phyloP scores from a whole-genome alignment of 1,140 invertebrate genomes.

The Ephestia elutella region DNA sequence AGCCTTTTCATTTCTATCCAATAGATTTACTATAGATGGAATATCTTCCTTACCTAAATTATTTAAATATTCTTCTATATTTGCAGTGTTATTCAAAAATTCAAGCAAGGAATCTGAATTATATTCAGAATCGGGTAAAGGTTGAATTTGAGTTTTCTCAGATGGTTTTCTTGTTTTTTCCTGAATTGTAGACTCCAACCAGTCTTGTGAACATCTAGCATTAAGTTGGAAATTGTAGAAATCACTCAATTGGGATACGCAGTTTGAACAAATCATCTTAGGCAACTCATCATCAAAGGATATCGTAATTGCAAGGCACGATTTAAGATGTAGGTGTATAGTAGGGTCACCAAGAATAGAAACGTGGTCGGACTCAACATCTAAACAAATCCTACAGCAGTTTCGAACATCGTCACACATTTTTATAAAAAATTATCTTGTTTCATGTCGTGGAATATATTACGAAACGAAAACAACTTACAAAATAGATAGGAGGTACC shows the following conservation, averaged over 20 bases:
- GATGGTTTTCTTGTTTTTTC: constrained; percentile 42
- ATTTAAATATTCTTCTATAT: constrained; percentile 66
- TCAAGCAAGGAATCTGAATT: constrained; percentile 66
- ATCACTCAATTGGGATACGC: constrained; percentile 49
- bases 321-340: constrained; percentile 55
- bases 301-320: constrained; percentile 49
- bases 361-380: constrained; percentile 46
- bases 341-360: constrained; percentile 48
- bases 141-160: constrained; percentile 55
- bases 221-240: constrained; percentile 67
- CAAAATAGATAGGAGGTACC: too few species aligned
- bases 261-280: constrained; percentile 49
- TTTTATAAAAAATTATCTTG: constrained; percentile 11
- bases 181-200: constrained; percentile 54
- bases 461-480: too few species aligned
- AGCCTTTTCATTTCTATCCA: constrained; percentile 47
- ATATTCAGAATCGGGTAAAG: constrained; percentile 63
- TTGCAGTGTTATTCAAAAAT: constrained; percentile 64
- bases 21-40: constrained; percentile 58
- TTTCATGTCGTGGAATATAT: too few species aligned
- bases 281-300: constrained; percentile 45
- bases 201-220: constrained; percentile 60
- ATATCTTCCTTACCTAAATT: constrained; percentile 67
- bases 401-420: constrained; percentile 49
- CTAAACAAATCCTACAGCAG: constrained; percentile 61